Percentiles rank a stretch among this genome's conserved stretches.
Evolutionary conservation across 2,888 invertebrate genomes (phyloP).

Genomic region (Tanaodytes sp.): DNA sequence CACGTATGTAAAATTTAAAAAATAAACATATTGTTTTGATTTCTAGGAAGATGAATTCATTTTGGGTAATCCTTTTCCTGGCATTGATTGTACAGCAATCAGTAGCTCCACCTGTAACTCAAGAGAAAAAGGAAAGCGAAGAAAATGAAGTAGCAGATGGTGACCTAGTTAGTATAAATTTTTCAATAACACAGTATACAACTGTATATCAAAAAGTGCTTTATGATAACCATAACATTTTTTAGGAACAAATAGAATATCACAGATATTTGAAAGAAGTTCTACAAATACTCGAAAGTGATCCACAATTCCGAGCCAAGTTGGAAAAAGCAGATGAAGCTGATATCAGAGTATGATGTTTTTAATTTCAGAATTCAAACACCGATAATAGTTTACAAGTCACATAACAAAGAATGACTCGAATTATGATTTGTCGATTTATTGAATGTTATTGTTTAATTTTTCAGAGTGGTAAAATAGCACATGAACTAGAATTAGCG

Average conservation of each 20-base stretch:
- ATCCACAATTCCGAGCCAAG: conserved; percentile 86
- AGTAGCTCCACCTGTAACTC: conserved; percentile 74
- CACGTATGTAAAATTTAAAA: no score
- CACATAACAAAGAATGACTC: no score
- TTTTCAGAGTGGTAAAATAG: conserved; percentile 88
- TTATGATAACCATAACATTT: no score
- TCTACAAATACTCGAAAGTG: conserved; percentile 90
- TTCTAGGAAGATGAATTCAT: no score
- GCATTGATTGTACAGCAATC: conserved; percentile 63
- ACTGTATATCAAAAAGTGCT: conserved; percentile 2
- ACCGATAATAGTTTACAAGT: no score
- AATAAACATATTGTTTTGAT: no score
- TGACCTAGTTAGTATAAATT: no score
- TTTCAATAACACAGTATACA: not conserved
- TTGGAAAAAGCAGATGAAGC: conserved; percentile 86
- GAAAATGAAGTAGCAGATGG: conserved; percentile 55
- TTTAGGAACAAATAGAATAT: conserved; percentile 80
- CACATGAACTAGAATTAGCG: conserved; percentile 91
- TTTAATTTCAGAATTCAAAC: not conserved
- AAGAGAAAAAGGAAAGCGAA: conserved; percentile 67
- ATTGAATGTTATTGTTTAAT: conserved; percentile 4
- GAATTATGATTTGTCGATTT: no score
- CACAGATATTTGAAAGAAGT: conserved; percentile 92
- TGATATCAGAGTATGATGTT: conserved; percentile 83
- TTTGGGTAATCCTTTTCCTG: not conserved